Conservation (phyloP, 1,140 invertebrate genomes). For the Sitobion miscanthi region DNA sequence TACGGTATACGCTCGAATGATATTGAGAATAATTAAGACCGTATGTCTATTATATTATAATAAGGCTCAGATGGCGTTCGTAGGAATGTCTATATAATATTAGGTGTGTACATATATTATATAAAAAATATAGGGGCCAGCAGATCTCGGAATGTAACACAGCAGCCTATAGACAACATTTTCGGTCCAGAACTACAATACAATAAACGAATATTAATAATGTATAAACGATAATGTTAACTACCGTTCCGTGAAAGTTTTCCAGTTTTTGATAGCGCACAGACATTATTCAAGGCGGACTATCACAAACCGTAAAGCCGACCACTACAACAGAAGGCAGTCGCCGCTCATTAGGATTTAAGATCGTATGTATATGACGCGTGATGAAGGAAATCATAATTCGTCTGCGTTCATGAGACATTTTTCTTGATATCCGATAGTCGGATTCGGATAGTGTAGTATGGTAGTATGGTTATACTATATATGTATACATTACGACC, state of each 20-base stretch:
- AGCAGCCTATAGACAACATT: not conserved
- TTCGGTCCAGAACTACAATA: not conserved
- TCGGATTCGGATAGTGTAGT: too few relatives aligned
- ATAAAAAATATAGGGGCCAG: not conserved
- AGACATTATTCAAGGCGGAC: not conserved
- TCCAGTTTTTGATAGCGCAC: not conserved
- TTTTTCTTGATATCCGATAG: not conserved
- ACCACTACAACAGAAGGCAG: not conserved
- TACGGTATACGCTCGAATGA: not conserved
- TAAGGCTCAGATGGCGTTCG: not conserved
- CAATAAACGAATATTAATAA: not conserved
- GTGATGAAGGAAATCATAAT: not conserved
- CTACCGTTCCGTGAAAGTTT: not conserved
- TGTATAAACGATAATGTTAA: not conserved
- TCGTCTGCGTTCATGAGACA: not conserved
- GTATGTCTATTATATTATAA: too few relatives aligned
- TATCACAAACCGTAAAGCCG: not conserved
- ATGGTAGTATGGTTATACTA: not conserved
- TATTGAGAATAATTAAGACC: slow-evolving; percentile 4
- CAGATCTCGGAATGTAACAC: not conserved
- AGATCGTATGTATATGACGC: too few relatives aligned
- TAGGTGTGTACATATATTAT: not conserved
- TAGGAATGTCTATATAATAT: not conserved
- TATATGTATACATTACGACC: too few relatives aligned
- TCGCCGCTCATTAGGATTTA: too few relatives aligned